Evolutionary conservation across 2,888 invertebrate genomes (phyloP).

Genomic region (Aleiodes alternator): DNA sequence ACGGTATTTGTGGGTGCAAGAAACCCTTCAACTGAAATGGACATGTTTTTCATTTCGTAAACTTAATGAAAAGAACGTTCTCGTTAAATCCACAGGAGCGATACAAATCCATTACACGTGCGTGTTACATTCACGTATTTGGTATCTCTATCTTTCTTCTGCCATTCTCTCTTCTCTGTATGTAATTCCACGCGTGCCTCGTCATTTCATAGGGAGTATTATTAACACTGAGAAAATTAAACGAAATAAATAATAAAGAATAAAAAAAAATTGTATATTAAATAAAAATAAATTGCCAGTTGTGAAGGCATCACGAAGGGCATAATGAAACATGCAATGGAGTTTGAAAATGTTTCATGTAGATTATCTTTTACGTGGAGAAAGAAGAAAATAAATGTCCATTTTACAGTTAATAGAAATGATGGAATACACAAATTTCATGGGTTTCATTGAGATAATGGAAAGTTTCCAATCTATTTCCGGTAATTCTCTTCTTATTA

Average conservation of each 20-base stretch:
- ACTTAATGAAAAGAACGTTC: constrained; percentile 33
- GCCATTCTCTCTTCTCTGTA: not conserved
- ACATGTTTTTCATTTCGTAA: constrained; percentile 29
- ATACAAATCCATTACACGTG: constrained; percentile 56
- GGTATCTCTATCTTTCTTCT: not conserved
- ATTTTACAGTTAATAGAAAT: too few relatives aligned
- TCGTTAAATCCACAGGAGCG: constrained; percentile 44
- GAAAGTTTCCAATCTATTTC: too few relatives aligned
- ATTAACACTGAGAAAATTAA: not conserved
- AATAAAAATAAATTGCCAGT: constrained; percentile 3
- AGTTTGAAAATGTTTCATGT: too few relatives aligned
- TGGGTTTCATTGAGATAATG: too few relatives aligned
- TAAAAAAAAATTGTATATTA: constrained; percentile 2
- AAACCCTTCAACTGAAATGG: constrained; percentile 26
- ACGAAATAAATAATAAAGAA: not conserved
- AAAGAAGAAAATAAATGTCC: too few relatives aligned
- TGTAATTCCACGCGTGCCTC: constrained; percentile 45
- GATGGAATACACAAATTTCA: too few relatives aligned
- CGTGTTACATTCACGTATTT: constrained; percentile 36
- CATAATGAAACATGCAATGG: too few relatives aligned
- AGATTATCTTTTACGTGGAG: too few relatives aligned
- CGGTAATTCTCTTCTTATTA: too few relatives aligned
- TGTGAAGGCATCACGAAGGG: too few relatives aligned
- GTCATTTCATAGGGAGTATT: constrained; percentile 38
- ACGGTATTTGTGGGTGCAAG: constrained; percentile 5